A percentile compares a stretch with the other conserved stretches of the same genome.
Conservation (phyloP, 1,140 invertebrate genomes). For the Rhopalosiphum maidis region DNA sequence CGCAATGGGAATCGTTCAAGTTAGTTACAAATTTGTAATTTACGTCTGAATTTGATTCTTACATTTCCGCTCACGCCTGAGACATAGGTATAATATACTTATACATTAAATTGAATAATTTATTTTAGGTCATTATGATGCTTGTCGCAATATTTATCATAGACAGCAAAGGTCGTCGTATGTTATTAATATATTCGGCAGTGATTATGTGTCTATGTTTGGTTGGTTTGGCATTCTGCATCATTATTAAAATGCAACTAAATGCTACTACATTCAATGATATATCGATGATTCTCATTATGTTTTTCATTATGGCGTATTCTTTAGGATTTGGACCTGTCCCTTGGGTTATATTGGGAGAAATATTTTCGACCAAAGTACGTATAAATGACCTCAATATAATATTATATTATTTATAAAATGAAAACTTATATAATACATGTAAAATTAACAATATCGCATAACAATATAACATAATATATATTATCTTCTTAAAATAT, state of each 20-base stretch:
- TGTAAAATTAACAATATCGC: no score
- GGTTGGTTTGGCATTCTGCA: not conserved
- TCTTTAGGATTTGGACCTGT: constrained; percentile 80
- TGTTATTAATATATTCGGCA: not conserved
- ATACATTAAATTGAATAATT: not conserved
- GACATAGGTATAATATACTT: no score
- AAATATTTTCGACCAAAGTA: constrained; percentile 75
- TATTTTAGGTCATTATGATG: not conserved
- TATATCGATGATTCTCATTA: constrained; percentile 64
- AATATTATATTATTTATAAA: no score
- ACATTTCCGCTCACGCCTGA: no score
- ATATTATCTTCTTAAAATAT: no score
- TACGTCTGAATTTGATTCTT: no score
- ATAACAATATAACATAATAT: no score
- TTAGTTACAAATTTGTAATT: constrained; percentile 61
- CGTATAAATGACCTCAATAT: no score
- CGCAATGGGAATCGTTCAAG: constrained; percentile 79
- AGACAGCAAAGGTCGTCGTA: not conserved
- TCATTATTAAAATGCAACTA: constrained; percentile 60
- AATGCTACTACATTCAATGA: constrained; percentile 63
- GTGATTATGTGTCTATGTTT: not conserved
- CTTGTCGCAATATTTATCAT: not conserved
- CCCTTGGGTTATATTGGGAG: constrained; percentile 80
- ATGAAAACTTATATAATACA: no score
- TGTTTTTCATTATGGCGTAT: constrained; percentile 67